Evolutionary conservation across 2,888 invertebrate species (phyloP).

Genomic region (Mechanitis mazaeus): DNA sequence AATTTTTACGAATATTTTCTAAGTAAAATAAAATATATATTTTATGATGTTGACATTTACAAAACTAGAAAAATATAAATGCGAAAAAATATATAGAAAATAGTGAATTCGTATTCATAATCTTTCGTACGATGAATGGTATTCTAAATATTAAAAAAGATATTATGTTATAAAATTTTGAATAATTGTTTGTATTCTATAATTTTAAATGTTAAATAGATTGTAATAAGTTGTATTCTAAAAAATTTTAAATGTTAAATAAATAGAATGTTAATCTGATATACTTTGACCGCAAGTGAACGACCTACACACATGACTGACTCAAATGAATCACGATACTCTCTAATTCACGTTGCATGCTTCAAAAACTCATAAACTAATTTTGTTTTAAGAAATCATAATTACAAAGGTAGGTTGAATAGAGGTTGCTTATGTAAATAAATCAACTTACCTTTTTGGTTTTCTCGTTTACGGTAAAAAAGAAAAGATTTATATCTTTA

Average conservation of each 20-base stretch:
- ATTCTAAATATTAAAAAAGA: no score
- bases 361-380: constrained; percentile 26
- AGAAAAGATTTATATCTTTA: neutral
- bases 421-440: constrained; percentile 2
- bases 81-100: no score
- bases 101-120: no score
- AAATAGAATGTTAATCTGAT: constrained; percentile 19
- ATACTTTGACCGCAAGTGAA: constrained; percentile 46
- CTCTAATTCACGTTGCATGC: constrained; percentile 26
- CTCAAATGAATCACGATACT: constrained; percentile 30
- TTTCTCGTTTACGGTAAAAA: constrained; percentile 3
- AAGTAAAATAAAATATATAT: no score
- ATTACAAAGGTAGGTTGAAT: neutral
- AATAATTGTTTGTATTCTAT: no score
- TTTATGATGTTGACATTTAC: no score
- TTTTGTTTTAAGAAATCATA: constrained; percentile 10
- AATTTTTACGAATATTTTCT: no score
- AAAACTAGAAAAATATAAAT: no score
- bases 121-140: no score
- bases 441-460: constrained; percentile 1
- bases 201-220: no score
- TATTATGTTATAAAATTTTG: no score
- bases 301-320: constrained; percentile 33
- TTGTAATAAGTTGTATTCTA: neutral
- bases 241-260: neutral